Conservation (phyloP, 2,797 vertebrate genomes). For the Xiphorhynchus erythropygius region DNA sequence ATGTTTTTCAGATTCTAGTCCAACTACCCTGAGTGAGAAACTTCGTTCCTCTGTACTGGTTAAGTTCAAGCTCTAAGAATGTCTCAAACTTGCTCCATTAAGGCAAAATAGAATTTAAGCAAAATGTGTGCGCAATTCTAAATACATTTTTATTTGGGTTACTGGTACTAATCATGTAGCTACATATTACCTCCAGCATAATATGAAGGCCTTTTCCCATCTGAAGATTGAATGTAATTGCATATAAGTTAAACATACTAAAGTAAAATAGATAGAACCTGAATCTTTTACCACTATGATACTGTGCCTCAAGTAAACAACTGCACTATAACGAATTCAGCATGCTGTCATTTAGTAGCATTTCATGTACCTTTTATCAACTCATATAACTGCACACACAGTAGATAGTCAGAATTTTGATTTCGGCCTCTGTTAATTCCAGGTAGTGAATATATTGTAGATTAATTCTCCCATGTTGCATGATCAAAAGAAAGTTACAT, state of each 20-base stretch:
- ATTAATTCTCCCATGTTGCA: background rate
- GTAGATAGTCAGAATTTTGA: background rate
- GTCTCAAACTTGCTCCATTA: background rate
- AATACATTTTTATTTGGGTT: background rate
- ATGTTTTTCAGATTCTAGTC: background rate
- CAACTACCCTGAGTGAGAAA: background rate
- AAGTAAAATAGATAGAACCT: background rate
- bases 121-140: background rate
- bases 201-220: background rate
- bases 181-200: background rate
- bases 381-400: background rate
- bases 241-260: background rate
- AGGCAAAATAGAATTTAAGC: background rate
- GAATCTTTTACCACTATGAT: background rate
- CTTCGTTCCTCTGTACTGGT: fast-evolving
- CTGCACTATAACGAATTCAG: background rate
- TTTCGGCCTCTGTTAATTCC: background rate
- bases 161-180: background rate
- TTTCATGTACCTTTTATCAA: background rate
- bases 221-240: background rate
- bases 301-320: background rate
- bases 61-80: background rate
- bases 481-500: background rate
- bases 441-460: background rate
- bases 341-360: background rate